Evolutionary conservation across 2,113 vertebrate genomes (phyloP).

Genomic region (Butorides virescens): DNA sequence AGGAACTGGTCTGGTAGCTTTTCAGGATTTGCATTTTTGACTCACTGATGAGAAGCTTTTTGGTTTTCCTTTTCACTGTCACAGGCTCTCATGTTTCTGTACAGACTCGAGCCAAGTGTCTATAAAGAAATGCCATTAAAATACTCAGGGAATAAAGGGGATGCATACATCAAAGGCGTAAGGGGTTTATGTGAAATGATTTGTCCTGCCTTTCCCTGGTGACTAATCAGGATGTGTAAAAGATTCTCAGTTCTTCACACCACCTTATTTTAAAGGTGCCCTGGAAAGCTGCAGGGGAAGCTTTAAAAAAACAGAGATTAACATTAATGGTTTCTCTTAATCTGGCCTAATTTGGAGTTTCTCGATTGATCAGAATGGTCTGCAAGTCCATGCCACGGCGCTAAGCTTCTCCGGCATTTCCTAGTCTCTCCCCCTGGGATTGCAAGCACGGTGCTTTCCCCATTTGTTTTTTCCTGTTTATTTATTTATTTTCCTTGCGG

Average conservation of each 20-base stretch:
- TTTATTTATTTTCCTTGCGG: constrained; percentile 23
- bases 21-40: constrained; percentile 55
- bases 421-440: neutral
- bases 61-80: constrained; percentile 25
- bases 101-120: constrained; percentile 11
- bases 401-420: neutral
- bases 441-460: neutral
- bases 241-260: neutral
- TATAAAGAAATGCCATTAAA: constrained; percentile 43
- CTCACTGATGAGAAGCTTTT: constrained; percentile 27
- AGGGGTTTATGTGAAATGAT: constrained; percentile 41
- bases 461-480: constrained; percentile 28
- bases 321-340: neutral
- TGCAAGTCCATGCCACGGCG: neutral
- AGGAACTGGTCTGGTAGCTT: constrained; percentile 50
- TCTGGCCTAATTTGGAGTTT: constrained; percentile 1
- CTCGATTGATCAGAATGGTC: neutral
- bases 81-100: constrained; percentile 28
- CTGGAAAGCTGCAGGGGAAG: neutral
- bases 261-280: neutral
- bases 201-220: constrained; percentile 40
- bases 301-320: neutral
- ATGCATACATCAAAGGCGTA: constrained; percentile 46
- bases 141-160: constrained; percentile 19
- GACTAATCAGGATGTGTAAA: constrained; percentile 15